Percentiles rank a stretch among this genome's conserved stretches.
Conservation (phyloP, 2,113 vertebrate species). For the Paradisaea rubra region DNA sequence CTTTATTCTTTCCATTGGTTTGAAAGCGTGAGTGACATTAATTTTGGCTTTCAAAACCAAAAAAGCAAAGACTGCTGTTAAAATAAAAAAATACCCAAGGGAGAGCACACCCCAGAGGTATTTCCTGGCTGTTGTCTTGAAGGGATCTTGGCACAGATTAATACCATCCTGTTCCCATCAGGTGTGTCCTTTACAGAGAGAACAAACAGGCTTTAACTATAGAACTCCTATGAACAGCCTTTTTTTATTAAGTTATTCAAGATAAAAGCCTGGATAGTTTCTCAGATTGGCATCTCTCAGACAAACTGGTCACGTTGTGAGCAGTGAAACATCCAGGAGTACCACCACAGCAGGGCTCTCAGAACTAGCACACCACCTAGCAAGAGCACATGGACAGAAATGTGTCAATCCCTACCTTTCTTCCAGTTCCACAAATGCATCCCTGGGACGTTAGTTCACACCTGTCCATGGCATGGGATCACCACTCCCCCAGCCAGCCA, state of each 20-base stretch:
- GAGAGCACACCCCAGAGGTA: background rate
- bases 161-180: background rate
- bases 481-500: background rate
- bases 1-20: background rate
- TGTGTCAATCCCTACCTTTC: background rate
- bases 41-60: background rate
- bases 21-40: background rate
- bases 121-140: background rate
- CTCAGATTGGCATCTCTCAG: background rate
- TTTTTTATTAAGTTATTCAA: background rate
- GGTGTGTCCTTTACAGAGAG: background rate
- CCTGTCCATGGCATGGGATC: fast-evolving
- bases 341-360: background rate
- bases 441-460: fast-evolving
- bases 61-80: background rate
- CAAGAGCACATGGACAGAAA: background rate
- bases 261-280: background rate
- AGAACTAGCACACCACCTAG: background rate
- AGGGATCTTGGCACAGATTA: background rate
- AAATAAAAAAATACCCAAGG: background rate
- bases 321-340: background rate
- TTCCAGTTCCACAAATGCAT: background rate
- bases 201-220: background rate
- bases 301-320: background rate
- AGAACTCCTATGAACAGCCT: background rate